These are phyloP conservation scores for Papilio helenus DNA, from an alignment of 1,140 invertebrate genomes.

Conservation along the genomic window DNA sequence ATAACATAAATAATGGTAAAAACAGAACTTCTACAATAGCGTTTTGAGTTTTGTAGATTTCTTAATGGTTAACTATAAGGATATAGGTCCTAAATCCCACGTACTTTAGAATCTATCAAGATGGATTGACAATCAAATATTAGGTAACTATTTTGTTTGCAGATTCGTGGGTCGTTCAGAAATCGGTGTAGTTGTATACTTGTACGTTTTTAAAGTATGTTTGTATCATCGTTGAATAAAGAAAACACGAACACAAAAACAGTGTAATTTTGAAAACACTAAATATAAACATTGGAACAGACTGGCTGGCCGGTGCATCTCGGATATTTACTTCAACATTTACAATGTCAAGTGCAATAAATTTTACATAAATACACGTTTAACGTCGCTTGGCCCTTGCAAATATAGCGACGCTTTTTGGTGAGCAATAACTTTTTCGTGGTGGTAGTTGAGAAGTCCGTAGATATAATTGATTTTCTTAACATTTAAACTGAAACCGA, in stretches of 20 bases:
- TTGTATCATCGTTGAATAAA: neutral
- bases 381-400: neutral
- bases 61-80: no score
- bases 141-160: no score
- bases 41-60: neutral
- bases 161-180: neutral
- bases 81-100: no score
- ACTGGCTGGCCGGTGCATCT: neutral
- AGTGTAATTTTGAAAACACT: conserved; percentile 26
- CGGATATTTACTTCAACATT: conserved; percentile 20
- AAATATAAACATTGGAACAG: conserved; percentile 18
- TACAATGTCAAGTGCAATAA: conserved; percentile 28
- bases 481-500: neutral
- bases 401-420: neutral
- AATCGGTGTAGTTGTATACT: neutral
- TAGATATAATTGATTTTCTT: neutral
- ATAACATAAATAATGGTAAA: neutral
- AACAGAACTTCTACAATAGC: neutral
- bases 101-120: no score
- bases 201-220: neutral
- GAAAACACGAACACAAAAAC: neutral
- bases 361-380: conserved; percentile 21
- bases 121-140: neutral
- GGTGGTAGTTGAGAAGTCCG: neutral
- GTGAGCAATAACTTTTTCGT: neutral